Evolutionary conservation across 2,888 invertebrate species (phyloP).

Genomic region (Gymnocheta viridis): DNA sequence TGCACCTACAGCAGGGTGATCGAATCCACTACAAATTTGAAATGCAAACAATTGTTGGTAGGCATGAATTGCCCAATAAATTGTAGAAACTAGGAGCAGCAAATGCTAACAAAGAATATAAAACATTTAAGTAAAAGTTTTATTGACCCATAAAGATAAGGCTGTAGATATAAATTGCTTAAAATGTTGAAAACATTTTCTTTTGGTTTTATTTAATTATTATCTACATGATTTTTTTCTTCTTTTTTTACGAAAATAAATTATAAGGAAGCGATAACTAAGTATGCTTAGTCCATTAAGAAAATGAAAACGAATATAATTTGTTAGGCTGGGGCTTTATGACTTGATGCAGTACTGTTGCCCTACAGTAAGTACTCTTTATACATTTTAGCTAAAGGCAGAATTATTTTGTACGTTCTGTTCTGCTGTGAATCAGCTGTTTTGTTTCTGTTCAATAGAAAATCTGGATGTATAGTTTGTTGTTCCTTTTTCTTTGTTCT

Average conservation of each 20-base stretch:
- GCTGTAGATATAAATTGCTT: conserved; percentile 20
- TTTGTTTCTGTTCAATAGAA: too few species aligned
- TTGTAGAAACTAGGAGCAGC: conserved; percentile 45
- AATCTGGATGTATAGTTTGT: too few species aligned
- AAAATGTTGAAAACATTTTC: conserved; percentile 2
- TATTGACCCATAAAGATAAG: conserved; percentile 68
- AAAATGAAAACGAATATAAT: neutral
- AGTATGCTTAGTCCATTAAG: neutral
- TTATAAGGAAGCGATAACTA: conserved; percentile 8
- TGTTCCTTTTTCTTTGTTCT: too few species aligned
- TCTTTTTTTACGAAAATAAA: neutral
- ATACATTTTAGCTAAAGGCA: too few species aligned
- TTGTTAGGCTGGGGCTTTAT: too few species aligned
- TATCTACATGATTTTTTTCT: too few species aligned
- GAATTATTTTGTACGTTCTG: too few species aligned
- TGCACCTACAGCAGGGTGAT: conserved; percentile 21
- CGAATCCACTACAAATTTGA: conserved; percentile 33
- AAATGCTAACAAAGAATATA: neutral
- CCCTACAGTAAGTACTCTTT: too few species aligned
- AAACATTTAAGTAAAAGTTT: conserved; percentile 38
- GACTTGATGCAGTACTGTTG: too few species aligned
- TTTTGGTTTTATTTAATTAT: conserved; percentile 2
- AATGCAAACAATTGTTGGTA: conserved; percentile 48
- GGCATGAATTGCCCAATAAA: conserved; percentile 36
- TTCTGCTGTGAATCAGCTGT: too few species aligned